These are phyloP conservation scores for Nephrotoma guestfalica DNA, from an alignment of 2,888 invertebrate species.

Conservation along the genomic window DNA sequence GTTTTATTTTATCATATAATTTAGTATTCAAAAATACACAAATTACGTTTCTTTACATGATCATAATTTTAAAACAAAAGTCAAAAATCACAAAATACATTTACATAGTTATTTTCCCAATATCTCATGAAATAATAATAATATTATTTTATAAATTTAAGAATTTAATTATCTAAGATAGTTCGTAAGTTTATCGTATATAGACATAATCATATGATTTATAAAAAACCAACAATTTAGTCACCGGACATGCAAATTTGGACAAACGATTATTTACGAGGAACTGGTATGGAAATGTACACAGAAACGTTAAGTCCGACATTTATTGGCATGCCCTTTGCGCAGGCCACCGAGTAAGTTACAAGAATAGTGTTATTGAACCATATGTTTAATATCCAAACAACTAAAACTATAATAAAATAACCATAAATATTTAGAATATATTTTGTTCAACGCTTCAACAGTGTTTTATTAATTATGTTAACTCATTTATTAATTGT, in stretches of 20 bases:
- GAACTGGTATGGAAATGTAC: constrained; percentile 99
- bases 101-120: background rate
- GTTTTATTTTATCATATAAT: background rate
- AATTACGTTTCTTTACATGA: background rate
- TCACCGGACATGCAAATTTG: constrained; percentile 93
- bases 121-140: background rate
- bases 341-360: constrained; percentile 97
- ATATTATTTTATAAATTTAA: background rate
- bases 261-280: constrained; percentile 99
- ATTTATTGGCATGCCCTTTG: constrained; percentile 97
- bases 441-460: background rate
- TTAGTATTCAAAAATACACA: background rate
- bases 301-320: constrained; percentile 95
- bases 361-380: background rate
- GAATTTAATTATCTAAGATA: background rate
- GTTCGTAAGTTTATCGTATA: constrained; percentile 3
- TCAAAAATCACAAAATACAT: background rate
- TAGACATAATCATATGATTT: background rate
- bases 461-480: background rate
- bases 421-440: background rate
- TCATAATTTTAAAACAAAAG: background rate
- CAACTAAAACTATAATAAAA: background rate
- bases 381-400: background rate
- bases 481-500: background rate
- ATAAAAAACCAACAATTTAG: constrained; percentile 32